Percentiles rank a stretch among this genome's conserved stretches.
These are phyloP conservation scores for Phortica variegata DNA, from an alignment of 1,140 invertebrate genomes.

Conservation along the genomic window DNA sequence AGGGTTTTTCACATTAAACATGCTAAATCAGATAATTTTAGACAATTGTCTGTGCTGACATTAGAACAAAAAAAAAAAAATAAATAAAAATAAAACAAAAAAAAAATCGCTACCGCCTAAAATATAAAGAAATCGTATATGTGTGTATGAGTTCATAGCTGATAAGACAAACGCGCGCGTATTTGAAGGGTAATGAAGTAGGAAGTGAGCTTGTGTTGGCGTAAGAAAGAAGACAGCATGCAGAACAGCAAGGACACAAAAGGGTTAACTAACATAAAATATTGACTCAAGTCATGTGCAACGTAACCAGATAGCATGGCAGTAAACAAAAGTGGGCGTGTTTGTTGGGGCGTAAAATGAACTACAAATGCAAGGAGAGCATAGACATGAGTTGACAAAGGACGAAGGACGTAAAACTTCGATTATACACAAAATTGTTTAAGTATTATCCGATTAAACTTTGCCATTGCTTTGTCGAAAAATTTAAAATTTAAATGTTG, in stretches of 20 bases:
- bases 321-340: too few relatives aligned
- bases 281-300: conserved; percentile 52
- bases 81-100: not conserved
- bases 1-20: conserved; percentile 50
- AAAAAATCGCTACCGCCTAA: not conserved
- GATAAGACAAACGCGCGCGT: conserved; percentile 26
- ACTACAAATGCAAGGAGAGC: too few relatives aligned
- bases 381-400: too few relatives aligned
- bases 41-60: conserved; percentile 45
- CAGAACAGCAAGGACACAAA: conserved; percentile 21
- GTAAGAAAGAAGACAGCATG: conserved; percentile 5
- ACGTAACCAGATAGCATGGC: conserved; percentile 9
- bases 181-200: too few relatives aligned
- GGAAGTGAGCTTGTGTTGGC: too few relatives aligned
- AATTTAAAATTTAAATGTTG: not conserved
- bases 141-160: conserved; percentile 4
- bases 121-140: too few relatives aligned
- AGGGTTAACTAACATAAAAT: conserved; percentile 47
- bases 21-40: conserved; percentile 53
- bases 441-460: conserved; percentile 43
- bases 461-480: conserved; percentile 2
- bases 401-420: conserved; percentile 44
- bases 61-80: conserved; percentile 40
- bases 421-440: conserved; percentile 32
- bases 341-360: too few relatives aligned